Base-by-base conservation (phyloP, 2,888 invertebrate genomes). In the Lamellibrachia columna region DNA sequence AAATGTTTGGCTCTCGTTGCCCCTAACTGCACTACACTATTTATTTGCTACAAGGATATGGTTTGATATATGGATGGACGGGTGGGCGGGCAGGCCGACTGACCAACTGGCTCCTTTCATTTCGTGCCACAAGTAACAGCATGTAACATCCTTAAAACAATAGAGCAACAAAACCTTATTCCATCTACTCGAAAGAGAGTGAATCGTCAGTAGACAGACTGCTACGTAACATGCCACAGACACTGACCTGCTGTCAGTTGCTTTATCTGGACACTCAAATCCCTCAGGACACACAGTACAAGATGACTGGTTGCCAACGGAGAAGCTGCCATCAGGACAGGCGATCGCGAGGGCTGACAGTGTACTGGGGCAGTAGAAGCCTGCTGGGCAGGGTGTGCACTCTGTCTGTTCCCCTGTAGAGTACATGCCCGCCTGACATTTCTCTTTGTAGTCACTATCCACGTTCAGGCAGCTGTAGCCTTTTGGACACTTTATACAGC, bases 231-330 rank as follows among this genome's bases (percentile, higher is more conserved):
- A 58, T 8, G 15, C 58, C 15, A 60, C 9, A 15, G 60, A 60
- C 91, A 55, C 40, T 52, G 93, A 96, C 96, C 94, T 94, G 52
- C 93, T 94, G 93, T 95, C 95, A 8, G 93, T 93, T 53, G 93
- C 93, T 3, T 93, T 93, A 90, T 94, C 93, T 22, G 96, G 95
- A 94, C 96, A 96, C 93, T 95, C 95, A 53, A 94, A 95, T 7
- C 96, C 96, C 6, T 93, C 93, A 0, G 95, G 95, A 93, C 96
- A 96, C 40, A 92, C 92, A 0, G 95, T 96, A 93, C 96, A 96
- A 0, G 94, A 92, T 3, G 95, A 94, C 93, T 96, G 95, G 93
- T 95, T 95, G 3, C 95, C 95, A 7, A 94, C 92, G 1, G 96
- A 95, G 93, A 95, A 96, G 0, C 95, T 95, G 92, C 96, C 96